Evolutionary conservation across 1,140 invertebrate genomes (phyloP), one percentile per base, ranked within the genome.

Genomic region (Psilanteris sp.): DNA sequence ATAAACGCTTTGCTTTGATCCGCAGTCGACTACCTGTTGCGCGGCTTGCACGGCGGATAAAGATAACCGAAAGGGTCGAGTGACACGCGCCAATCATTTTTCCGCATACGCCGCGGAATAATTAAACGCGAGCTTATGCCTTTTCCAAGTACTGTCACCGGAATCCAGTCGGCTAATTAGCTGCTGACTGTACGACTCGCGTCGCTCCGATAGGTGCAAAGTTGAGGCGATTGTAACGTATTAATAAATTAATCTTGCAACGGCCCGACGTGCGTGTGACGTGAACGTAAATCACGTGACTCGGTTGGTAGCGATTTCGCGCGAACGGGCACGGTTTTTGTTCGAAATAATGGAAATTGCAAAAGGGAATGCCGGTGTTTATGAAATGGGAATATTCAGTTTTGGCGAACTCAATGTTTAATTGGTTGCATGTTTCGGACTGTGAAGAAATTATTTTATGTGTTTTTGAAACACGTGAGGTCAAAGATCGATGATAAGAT

Each of bases 21-120:
- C 70, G 68, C 11, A 32, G 44, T 62, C 68, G 43, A 64, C 75
- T 68, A 78, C 75, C 75, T 78, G 75, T 78, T 73, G 75, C 68
- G 6, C n/a, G 11, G 48, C 61, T 54, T 62, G 52, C 10, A 34
- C 34, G 32, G 37, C 27, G 54, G 75, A 73, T 72, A 57, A 70
- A 76, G 74, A 68, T 78, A 62, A 57, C 75, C 36, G 31, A 55
- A 67, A 18, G 67, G 61, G 59, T 68, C 62, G 41, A 54, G 54
- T 62, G 67, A 62, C 67, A 71, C 67, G 57, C 48, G 55, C 67
- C 55, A 62, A 72, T 72, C 57, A 72, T 72, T 72, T 72, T 72
- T 72, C 55, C 36, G 57, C 50, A 55, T 55, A 64, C 67, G 39
- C 62, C 39, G 55, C 41, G 57, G 24, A 72, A 64, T 68, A 55